phyloP scores from a whole-genome alignment of 2,797 vertebrate species.

The Brachyalestes nurse region DNA sequence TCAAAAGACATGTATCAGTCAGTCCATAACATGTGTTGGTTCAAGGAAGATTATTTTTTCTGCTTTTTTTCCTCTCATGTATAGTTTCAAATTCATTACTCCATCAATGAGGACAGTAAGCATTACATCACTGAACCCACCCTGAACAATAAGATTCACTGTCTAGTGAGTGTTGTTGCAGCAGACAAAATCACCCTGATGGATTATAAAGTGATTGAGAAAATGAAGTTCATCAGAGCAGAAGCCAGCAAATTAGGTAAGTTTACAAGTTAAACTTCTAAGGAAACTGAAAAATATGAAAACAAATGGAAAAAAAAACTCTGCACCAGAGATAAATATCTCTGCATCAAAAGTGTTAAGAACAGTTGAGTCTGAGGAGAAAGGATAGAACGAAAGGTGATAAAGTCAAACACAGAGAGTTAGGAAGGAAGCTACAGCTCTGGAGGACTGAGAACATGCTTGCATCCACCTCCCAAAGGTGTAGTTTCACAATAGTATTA shows the following conservation, averaged over 20 bases:
- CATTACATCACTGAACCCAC: background rate
- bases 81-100: background rate
- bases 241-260: slow-evolving; percentile 5
- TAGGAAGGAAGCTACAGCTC: too few relatives aligned
- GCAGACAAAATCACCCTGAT: slow-evolving; percentile 12
- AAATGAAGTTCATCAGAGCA: background rate
- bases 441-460: too few relatives aligned
- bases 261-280: background rate
- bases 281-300: background rate
- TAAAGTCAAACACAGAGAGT: too few relatives aligned
- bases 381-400: too few relatives aligned
- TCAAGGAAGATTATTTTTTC: too few relatives aligned
- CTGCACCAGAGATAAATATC: too few relatives aligned
- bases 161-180: slow-evolving; percentile 2
- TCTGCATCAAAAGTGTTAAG: too few relatives aligned
- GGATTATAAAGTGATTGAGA: background rate
- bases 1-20: too few relatives aligned
- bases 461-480: too few relatives aligned
- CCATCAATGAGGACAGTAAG: background rate
- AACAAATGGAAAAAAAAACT: too few relatives aligned
- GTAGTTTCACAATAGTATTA: too few relatives aligned
- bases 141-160: slow-evolving; percentile 17
- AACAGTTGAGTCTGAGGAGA: too few relatives aligned
- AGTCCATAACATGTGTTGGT: background rate
- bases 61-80: background rate